A percentile compares a stretch with the other conserved stretches of the same genome.
phyloP scores from a whole-genome alignment of 2,113 vertebrate species.

The Megatriorchis doriae region DNA sequence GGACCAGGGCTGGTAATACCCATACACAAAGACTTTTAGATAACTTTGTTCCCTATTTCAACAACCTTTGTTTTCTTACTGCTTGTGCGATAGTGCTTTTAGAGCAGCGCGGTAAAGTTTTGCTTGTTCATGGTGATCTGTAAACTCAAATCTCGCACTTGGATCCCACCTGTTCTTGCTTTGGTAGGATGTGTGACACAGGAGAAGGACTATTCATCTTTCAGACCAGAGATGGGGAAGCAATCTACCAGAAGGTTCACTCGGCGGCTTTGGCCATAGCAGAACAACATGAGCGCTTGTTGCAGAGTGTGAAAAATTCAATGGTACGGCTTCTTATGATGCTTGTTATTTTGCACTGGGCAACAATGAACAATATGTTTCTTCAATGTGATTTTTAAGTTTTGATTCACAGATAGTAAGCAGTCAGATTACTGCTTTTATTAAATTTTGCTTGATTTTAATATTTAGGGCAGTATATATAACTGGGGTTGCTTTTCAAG shows the following conservation, averaged over 20 bases:
- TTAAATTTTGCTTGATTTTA: neutral
- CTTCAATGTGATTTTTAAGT: neutral
- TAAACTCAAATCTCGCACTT: neutral
- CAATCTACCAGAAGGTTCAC: constrained; percentile 84
- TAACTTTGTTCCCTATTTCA: neutral
- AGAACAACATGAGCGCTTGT: constrained; percentile 74
- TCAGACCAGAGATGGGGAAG: constrained; percentile 82
- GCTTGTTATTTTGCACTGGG: neutral
- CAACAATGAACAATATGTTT: neutral
- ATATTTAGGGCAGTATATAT: neutral
- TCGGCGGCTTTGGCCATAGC: constrained; percentile 80
- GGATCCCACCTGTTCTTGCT: constrained; percentile 2
- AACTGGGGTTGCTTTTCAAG: neutral
- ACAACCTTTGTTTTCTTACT: neutral
- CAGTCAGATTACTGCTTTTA: neutral
- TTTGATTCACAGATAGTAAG: neutral
- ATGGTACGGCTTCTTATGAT: constrained; percentile 59
- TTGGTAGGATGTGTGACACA: constrained; percentile 84
- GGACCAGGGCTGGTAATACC: neutral
- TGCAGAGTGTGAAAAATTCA: constrained; percentile 73
- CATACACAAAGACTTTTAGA: neutral
- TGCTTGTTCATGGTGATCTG: neutral
- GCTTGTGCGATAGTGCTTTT: fast-evolving
- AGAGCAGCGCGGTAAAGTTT: neutral
- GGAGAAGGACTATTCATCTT: constrained; percentile 87